Base-by-base conservation (phyloP, 2,888 invertebrate species). In the Quadroppia sp. region DNA sequence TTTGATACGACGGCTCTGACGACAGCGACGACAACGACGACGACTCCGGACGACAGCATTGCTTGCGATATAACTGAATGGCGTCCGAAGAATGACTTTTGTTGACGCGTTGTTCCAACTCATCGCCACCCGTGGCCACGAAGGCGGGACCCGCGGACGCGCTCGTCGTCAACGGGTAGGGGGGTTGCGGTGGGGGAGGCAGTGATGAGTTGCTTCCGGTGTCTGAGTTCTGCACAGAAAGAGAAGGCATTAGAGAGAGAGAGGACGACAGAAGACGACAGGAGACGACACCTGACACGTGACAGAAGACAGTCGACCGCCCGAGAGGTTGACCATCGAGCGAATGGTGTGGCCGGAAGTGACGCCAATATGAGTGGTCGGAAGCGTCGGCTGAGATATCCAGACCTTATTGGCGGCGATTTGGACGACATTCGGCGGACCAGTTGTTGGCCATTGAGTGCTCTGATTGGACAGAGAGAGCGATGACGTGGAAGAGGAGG, bases 311-410 rank as follows among this genome's bases (percentile, higher is more conserved):
- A n/a, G n/a, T n/a, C n/a, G n/a, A n/a, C n/a, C n/a, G n/a, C n/a
- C 23, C 17, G 42, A 20, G 17, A 73, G 28, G 40, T 73, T 73
- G 42, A 67, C 50, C 67, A 73, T 67, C 30, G 73, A 73, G 9
- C 73, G 28, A 17, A 73, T 67, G 20, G 40, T 42, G 1, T 25
- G 23, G 7, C 20, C n/a, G 23, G 73, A 17, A 17, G 15, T 28
- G 9, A 11, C 2, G 20, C 6, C 20, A 25, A 13, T 23, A 45
- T 4, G n/a, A 0, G 20, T n/a, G 2, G 73, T 69, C 36, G 61
- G 32, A 13, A 73, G 67, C 9, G 69, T 45, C 17, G 73, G 73
- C 36, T 73, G 73, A 25, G 73, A 73, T n/a, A 73, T 73, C 73
- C 73, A 73, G 36, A 73, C 48, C 45, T 73, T 73, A 42, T 69